phyloP scores from a whole-genome alignment of 2,113 vertebrate genomes.

The Canis aureus region DNA sequence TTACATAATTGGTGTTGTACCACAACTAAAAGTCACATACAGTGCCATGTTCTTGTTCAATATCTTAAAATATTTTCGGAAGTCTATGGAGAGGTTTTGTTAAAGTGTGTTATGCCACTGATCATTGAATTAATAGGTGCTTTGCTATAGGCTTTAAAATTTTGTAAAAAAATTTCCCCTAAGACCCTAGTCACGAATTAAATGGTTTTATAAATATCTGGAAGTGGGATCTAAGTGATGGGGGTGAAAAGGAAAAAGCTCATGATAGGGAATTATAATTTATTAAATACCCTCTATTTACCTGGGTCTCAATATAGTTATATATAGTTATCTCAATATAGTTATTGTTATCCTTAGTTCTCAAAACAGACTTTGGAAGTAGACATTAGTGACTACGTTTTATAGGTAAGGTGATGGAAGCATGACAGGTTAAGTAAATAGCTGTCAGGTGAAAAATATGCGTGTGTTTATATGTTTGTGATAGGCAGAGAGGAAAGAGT shows the following conservation, averaged over 20 bases:
- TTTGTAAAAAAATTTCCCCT: not conserved
- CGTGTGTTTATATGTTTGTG: not conserved
- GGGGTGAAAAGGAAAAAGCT: not conserved
- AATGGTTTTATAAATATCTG: not conserved
- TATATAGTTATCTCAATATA: too few relatives aligned
- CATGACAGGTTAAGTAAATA: not conserved
- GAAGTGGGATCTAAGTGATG: not conserved
- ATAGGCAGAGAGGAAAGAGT: not conserved
- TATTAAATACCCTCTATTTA: not conserved
- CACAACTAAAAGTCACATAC: not conserved
- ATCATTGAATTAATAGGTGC: not conserved
- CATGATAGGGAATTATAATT: not conserved
- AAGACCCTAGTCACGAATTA: not conserved
- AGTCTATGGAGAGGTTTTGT: not conserved
- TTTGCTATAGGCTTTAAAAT: not conserved
- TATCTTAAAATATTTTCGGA: constrained; percentile 28
- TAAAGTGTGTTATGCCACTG: not conserved
- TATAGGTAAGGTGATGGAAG: not conserved
- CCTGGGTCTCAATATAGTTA: not conserved
- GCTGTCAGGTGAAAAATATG: not conserved
- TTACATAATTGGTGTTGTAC: constrained; percentile 5
- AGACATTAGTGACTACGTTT: not conserved
- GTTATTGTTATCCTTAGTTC: not conserved
- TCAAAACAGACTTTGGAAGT: not conserved
- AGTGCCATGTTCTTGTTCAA: not conserved